A percentile compares a stretch with the other conserved stretches of the same genome.
phyloP scores from a whole-genome alignment of 2,113 vertebrate species.

The Corythornis vintsioides region DNA sequence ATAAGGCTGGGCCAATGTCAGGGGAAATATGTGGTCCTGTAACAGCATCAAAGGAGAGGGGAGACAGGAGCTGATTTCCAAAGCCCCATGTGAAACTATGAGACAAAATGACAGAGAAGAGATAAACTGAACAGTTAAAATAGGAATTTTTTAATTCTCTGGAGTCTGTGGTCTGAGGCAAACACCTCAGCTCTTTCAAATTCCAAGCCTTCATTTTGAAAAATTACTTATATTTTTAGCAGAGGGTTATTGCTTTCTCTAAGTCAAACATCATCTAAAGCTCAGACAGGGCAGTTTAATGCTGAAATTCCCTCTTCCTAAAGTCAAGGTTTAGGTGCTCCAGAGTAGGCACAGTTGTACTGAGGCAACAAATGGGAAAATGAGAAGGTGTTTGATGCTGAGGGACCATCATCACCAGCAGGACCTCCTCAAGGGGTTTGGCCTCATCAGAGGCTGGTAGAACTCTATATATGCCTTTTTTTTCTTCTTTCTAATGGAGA shows the following conservation, averaged over 20 bases:
- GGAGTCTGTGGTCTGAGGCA: not conserved
- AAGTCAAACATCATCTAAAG: not conserved
- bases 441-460: not conserved
- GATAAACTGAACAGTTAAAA: not conserved
- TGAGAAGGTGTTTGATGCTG: not conserved
- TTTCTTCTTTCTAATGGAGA: not conserved
- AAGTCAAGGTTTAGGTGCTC: not conserved
- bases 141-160: not conserved
- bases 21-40: not conserved
- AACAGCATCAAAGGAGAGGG: not conserved
- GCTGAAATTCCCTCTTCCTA: not conserved
- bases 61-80: not conserved
- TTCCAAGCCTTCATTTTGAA: not conserved
- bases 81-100: not conserved
- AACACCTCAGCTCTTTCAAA: not conserved
- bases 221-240: not conserved
- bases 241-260: not conserved
- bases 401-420: not conserved
- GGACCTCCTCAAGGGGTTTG: not conserved
- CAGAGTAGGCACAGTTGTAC: not conserved
- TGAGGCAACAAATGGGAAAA: not conserved
- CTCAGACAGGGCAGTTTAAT: not conserved
- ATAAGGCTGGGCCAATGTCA: not conserved
- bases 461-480: not conserved
- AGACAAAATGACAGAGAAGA: not conserved